Evolutionary conservation across 2,888 invertebrate genomes (phyloP).

Genomic region (Adela reaumurella): DNA sequence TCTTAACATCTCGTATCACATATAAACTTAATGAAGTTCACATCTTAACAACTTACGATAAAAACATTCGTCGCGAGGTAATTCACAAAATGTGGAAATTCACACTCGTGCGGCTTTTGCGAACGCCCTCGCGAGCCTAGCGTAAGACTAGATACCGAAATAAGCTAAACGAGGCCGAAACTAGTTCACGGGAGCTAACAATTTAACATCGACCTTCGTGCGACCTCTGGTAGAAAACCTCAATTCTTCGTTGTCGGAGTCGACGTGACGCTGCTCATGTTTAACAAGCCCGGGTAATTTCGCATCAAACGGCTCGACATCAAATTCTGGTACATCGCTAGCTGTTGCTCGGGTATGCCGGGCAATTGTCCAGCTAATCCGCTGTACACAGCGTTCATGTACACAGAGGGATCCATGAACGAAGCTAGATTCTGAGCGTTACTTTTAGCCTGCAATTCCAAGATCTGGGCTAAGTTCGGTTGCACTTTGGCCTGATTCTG

Average conservation of each 20-base stretch:
- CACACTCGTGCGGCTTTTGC: not conserved
- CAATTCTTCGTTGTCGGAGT: slow-evolving; percentile 48
- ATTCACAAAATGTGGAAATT: not conserved
- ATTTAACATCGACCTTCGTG: too few species aligned
- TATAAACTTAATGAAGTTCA: not conserved
- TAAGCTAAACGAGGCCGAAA: not conserved
- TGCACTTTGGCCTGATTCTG: slow-evolving; percentile 15
- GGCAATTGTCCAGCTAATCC: slow-evolving; percentile 27
- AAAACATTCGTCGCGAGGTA: not conserved
- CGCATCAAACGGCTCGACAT: slow-evolving; percentile 32
- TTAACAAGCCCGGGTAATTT: slow-evolving; percentile 30
- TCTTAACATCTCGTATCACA: not conserved
- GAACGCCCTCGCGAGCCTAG: not conserved
- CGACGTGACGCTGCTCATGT: slow-evolving; percentile 20
- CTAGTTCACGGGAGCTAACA: too few species aligned
- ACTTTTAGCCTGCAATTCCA: slow-evolving; percentile 22
- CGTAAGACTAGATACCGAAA: not conserved
- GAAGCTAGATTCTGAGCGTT: slow-evolving; percentile 19
- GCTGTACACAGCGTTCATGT: slow-evolving; percentile 38
- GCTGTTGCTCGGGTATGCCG: slow-evolving; percentile 33
- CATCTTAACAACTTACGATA: not conserved
- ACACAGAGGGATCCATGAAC: slow-evolving; percentile 31
- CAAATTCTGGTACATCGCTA: slow-evolving; percentile 41
- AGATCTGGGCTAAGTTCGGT: slow-evolving; percentile 18
- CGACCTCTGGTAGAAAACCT: too few species aligned